Percentiles rank a stretch among this genome's conserved stretches.
These are phyloP conservation scores for Fopius arisanus DNA, from an alignment of 1,140 invertebrate species.

Conservation along the genomic window DNA sequence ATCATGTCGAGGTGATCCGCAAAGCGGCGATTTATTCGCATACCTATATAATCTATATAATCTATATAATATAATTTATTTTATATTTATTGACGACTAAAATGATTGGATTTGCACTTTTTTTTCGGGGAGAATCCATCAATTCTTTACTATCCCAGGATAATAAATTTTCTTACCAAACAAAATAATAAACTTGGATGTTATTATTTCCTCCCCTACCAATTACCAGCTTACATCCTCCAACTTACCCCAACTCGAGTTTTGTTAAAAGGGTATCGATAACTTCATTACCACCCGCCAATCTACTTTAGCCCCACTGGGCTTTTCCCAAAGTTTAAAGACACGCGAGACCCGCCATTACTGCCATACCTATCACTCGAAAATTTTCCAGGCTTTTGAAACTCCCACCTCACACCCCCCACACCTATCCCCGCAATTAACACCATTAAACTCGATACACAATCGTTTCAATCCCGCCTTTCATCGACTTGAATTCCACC, in stretches of 20 bases:
- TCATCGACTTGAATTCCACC: background rate
- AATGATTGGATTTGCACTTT: too few relatives aligned
- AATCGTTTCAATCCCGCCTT: background rate
- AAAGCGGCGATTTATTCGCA: background rate
- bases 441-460: background rate
- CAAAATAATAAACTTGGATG: background rate
- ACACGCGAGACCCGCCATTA: conserved; percentile 13
- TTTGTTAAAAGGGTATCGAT: conserved; percentile 17
- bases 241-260: background rate
- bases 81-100: too few relatives aligned
- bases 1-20: background rate
- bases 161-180: background rate
- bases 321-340: conserved; percentile 12
- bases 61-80: too few relatives aligned
- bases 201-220: background rate
- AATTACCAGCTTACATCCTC: background rate
- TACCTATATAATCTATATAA: too few relatives aligned
- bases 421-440: background rate
- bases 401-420: background rate
- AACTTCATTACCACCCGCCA: conserved; percentile 24
- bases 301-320: conserved; percentile 9
- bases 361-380: background rate
- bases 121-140: too few relatives aligned
- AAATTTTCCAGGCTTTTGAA: background rate
- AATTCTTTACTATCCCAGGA: too few relatives aligned